A percentile compares a stretch with the other conserved stretches of the same genome.
Conservation (phyloP, 92 coral and sea anemone genomes). For the Phenganax subtilis region DNA sequence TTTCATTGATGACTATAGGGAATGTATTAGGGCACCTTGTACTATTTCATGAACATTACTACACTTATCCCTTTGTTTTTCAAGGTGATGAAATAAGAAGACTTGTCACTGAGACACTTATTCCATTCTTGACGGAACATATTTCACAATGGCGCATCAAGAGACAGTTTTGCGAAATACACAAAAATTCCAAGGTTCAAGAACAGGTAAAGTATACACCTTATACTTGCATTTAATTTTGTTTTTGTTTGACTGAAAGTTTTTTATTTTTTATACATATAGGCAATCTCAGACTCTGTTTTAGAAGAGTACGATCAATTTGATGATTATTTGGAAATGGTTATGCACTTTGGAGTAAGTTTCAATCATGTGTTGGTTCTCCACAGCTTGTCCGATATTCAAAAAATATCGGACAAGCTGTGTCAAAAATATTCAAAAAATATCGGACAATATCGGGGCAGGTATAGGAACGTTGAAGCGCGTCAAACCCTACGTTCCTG, state of each 20-base stretch:
- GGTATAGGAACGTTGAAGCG: too few species aligned
- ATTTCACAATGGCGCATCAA: slow-evolving; percentile 54
- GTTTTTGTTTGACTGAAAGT: background rate
- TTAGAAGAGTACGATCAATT: slow-evolving; percentile 95
- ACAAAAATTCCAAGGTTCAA: slow-evolving; percentile 61
- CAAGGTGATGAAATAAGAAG: slow-evolving; percentile 94
- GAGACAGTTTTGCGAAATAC: slow-evolving; percentile 66
- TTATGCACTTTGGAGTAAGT: slow-evolving; percentile 97
- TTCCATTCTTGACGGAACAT: slow-evolving; percentile 81
- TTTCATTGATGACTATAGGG: background rate
- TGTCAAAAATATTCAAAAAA: too few species aligned
- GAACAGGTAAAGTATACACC: slow-evolving; percentile 61
- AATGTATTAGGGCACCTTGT: too few species aligned
- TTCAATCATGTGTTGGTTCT: background rate
- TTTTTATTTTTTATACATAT: background rate
- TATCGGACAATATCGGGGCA: too few species aligned
- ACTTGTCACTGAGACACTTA: slow-evolving; percentile 75
- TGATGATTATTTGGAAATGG: slow-evolving; percentile 98
- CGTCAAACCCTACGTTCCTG: too few species aligned
- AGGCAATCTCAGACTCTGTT: slow-evolving; percentile 79
- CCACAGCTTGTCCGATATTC: background rate
- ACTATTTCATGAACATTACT: background rate
- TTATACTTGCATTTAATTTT: background rate
- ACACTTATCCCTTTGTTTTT: background rate
- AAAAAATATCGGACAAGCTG: too few species aligned